phyloP scores from a whole-genome alignment of 2,888 invertebrate species.

The Halocaridina rubra region DNA sequence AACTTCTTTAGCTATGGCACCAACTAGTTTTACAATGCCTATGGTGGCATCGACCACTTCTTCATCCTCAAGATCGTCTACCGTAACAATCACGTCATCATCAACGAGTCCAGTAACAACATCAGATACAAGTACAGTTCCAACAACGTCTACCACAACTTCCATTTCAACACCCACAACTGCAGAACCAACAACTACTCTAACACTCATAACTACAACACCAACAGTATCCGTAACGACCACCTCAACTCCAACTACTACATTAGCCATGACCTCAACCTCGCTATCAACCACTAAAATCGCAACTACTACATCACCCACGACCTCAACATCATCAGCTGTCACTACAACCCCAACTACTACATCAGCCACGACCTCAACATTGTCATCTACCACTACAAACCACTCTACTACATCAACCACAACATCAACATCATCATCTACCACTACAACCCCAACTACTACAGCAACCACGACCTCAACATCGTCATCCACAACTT shows the following conservation, averaged over 20 bases:
- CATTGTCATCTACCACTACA: not conserved
- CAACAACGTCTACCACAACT: not conserved
- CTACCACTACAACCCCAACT: not conserved
- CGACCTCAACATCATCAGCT: constrained; percentile 15
- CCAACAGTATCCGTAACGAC: not conserved
- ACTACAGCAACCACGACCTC: not conserved
- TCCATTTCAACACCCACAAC: not conserved
- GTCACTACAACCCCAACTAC: not conserved
- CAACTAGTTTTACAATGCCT: not conserved
- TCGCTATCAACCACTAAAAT: constrained; percentile 15
- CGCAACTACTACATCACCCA: not conserved
- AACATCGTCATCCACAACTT: not conserved
- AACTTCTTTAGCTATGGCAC: not conserved
- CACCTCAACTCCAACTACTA: not conserved
- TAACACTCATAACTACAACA: not conserved
- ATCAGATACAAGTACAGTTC: not conserved
- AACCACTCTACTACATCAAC: not conserved
- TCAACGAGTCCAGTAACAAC: not conserved
- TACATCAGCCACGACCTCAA: not conserved
- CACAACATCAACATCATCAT: not conserved
- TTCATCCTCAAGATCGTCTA: not conserved
- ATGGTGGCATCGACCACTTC: not conserved
- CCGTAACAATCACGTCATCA: not conserved
- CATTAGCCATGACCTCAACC: not conserved
- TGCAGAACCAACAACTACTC: constrained; percentile 2